Evolutionary conservation across 1,140 invertebrate species (phyloP), one percentile per base, ranked within the genome.

Genomic region (Magallana ariakensis): DNA sequence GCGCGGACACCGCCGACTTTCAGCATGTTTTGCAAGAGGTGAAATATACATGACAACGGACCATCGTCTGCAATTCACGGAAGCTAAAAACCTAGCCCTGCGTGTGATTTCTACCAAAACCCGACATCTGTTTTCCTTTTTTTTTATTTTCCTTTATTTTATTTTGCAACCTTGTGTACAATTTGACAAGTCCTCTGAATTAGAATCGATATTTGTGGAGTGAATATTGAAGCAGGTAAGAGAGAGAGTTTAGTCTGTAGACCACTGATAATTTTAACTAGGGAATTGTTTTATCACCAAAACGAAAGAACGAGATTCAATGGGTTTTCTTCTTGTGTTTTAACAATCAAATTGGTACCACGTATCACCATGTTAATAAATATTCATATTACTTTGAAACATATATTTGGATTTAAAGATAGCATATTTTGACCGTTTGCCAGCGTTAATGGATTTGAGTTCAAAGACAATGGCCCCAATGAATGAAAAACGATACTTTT

Each of bases 401-500:
- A 46, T 46, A 46, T 5, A 46, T 46, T 46, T 46, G 33, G 33
- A 46, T 46, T 75, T 11, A 13, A 75, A 75, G 22, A 62, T 19
- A 19, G 58, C 19, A 62, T 62, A 46, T 62, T 62, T 62, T 62
- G 58, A 19, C 33, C 13, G 19, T 26, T 33, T 75, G 66, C 66
- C 66, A 75, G 33, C 66, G 11, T 10, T 26, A 33, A 75, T 75
- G 33, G 10, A 46, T 26, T 75, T 26, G 9, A 13, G 33, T 22
- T 75, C 33, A 75, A 75, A 75, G 22, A 75, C 66, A 75, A 75
- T 33, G 19, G 22, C 22, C 10, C 13, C 19, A 75, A 26, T 26
- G 66, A 75, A 26, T 26, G 66, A 75, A 75, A 62, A 75, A 75
- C 66, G 66, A 75, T 75, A 26, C 66, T 26, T 13, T 10, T 13